phyloP scores from a whole-genome alignment of 2,888 invertebrate genomes.

The Lochmaea capreae region DNA sequence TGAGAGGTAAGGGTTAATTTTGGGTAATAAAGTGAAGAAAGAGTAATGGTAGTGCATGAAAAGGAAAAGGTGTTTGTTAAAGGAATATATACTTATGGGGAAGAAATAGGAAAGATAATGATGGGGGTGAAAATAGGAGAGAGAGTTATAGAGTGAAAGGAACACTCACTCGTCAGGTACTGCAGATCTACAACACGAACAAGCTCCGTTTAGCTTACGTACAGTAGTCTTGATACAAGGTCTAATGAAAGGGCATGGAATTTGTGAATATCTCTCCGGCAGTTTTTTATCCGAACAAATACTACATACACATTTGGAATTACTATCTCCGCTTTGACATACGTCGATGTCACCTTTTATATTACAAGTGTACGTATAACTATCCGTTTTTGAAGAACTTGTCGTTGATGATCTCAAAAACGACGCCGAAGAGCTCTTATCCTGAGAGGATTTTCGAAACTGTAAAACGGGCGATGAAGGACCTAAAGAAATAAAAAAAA shows the following conservation, averaged over 20 bases:
- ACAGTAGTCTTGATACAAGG: slow-evolving; percentile 3
- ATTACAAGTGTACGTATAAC: slow-evolving; percentile 23
- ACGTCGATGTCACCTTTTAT: background rate
- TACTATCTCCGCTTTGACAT: slow-evolving; percentile 12
- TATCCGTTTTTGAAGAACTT: slow-evolving; percentile 22
- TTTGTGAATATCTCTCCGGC: background rate
- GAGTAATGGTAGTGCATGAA: no score
- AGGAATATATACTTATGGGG: no score
- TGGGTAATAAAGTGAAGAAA: no score
- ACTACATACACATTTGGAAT: background rate
- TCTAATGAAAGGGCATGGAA: background rate
- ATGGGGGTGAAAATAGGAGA: no score
- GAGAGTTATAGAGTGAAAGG: no score
- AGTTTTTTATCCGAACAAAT: background rate
- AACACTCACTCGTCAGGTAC: background rate
- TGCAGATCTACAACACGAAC: background rate
- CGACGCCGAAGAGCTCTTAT: slow-evolving; percentile 13
- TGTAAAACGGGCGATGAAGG: slow-evolving; percentile 6
- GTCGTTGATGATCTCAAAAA: slow-evolving; percentile 12
- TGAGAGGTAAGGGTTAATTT: no score
- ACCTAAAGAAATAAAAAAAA: background rate
- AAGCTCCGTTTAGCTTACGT: background rate
- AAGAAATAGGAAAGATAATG: no score
- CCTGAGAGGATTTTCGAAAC: background rate
- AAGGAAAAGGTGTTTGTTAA: no score